Percentiles rank a stretch among this genome's conserved stretches.
phyloP scores from a whole-genome alignment of 2,797 vertebrate genomes.

The Kryptolebias ocellatus region DNA sequence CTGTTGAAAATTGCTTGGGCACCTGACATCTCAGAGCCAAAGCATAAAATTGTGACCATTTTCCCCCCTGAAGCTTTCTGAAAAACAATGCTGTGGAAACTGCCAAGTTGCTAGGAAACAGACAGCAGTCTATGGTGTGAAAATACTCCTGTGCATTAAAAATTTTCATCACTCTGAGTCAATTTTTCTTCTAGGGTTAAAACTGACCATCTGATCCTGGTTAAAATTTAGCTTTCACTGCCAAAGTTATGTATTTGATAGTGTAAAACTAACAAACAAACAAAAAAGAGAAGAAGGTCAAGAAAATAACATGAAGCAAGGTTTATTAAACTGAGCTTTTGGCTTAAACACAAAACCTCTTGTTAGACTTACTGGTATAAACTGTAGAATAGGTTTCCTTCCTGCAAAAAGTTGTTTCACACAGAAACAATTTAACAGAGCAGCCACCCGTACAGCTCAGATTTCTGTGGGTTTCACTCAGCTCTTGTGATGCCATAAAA shows the following conservation, averaged over 20 bases:
- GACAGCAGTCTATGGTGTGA: constrained; percentile 49
- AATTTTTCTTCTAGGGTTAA: constrained; percentile 29
- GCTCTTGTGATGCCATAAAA: constrained; percentile 18
- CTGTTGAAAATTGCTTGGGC: constrained; percentile 55
- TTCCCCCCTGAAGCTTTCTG: constrained; percentile 49
- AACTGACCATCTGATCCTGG: not conserved
- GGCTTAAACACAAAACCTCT: constrained; percentile 14
- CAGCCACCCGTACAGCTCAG: constrained; percentile 7
- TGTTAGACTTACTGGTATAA: constrained; percentile 16
- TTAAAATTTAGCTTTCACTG: constrained; percentile 18
- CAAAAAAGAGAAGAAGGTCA: not conserved
- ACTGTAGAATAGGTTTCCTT: constrained; percentile 16
- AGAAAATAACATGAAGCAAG: constrained; percentile 8
- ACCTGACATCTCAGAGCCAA: constrained; percentile 62
- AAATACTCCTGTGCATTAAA: constrained; percentile 29
- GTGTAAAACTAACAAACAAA: not conserved
- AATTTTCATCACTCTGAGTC: constrained; percentile 46
- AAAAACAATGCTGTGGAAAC: constrained; percentile 63
- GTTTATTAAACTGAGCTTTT: constrained; percentile 1
- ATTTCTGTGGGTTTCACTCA: constrained; percentile 27
- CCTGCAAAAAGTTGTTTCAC: constrained; percentile 1
- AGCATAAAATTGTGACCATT: constrained; percentile 54
- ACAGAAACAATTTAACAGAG: constrained; percentile 27
- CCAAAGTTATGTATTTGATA: not conserved
- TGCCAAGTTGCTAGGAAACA: constrained; percentile 82